These are phyloP conservation scores for Picathartes gymnocephalus DNA, from an alignment of 2,113 vertebrate genomes.

Conservation along the genomic window DNA sequence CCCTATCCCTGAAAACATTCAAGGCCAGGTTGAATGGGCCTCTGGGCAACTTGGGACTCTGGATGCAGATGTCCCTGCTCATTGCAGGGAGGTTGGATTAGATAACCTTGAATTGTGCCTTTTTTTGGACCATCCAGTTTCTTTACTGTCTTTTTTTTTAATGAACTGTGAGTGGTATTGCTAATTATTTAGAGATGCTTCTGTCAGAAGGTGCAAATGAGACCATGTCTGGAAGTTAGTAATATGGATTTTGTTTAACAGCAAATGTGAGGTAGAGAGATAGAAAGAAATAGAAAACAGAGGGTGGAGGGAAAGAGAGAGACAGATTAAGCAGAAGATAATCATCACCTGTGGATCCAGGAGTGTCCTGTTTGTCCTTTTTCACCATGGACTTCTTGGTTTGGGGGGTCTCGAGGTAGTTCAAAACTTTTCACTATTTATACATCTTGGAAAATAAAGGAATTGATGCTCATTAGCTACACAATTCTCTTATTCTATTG, in stretches of 20 bases:
- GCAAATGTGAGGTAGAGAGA: not conserved
- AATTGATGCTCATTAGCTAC: not conserved
- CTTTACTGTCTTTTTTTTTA: not conserved
- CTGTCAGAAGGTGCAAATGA: not conserved
- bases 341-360: not conserved
- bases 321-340: not conserved
- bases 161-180: not conserved
- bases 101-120: not conserved
- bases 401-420: rapidly evolving
- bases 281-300: not conserved
- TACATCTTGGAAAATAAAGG: not conserved
- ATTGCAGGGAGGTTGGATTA: not conserved
- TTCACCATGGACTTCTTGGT: not conserved
- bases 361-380: not conserved
- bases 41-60: not conserved
- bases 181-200: not conserved
- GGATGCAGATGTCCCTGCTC: not conserved
- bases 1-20: not conserved
- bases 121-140: not conserved
- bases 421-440: not conserved
- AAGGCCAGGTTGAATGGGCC: not conserved
- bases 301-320: too few species aligned
- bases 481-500: not conserved
- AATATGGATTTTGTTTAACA: not conserved
- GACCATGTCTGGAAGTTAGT: not conserved